These are phyloP conservation scores for Nannoperca obscura DNA, from an alignment of 2,797 vertebrate species.

Conservation along the genomic window DNA sequence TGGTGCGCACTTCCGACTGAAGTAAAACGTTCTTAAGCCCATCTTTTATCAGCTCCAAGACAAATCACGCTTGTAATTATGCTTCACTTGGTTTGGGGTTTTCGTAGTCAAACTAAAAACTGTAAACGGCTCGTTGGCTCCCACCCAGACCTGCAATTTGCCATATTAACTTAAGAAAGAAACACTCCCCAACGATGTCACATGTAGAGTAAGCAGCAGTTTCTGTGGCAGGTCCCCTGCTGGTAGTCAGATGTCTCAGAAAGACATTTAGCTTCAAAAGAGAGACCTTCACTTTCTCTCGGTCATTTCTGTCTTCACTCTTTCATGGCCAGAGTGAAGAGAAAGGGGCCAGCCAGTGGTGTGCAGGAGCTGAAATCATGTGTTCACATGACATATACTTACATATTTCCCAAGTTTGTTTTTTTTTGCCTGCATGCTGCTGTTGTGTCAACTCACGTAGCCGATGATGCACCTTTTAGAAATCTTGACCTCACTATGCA, in stretches of 20 bases:
- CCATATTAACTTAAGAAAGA: slow-evolving; percentile 39
- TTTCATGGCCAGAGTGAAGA: slow-evolving; percentile 33
- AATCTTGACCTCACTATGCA: slow-evolving; percentile 9
- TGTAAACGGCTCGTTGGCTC: slow-evolving; percentile 28
- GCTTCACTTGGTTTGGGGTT: slow-evolving; percentile 42
- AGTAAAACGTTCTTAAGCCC: slow-evolving; percentile 32
- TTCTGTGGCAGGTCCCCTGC: slow-evolving; percentile 44
- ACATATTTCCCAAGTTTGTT: neutral
- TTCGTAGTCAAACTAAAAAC: slow-evolving; percentile 37
- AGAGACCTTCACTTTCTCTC: slow-evolving; percentile 40
- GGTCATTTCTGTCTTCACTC: slow-evolving; percentile 38
- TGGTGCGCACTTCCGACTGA: slow-evolving; percentile 31
- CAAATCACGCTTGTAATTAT: slow-evolving; percentile 57
- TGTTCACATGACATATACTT: slow-evolving; percentile 33
- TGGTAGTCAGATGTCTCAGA: slow-evolving; percentile 41
- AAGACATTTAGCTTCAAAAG: slow-evolving; percentile 52
- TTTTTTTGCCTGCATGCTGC: slow-evolving; percentile 22
- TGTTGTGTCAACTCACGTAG: slow-evolving; percentile 1
- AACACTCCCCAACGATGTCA: slow-evolving; percentile 16
- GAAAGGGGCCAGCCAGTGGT: slow-evolving; percentile 19
- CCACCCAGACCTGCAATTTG: slow-evolving; percentile 38
- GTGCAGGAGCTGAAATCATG: slow-evolving; percentile 41
- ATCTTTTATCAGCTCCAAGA: slow-evolving; percentile 47
- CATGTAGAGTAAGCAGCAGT: slow-evolving; percentile 24
- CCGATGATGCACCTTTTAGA: slow-evolving; percentile 1